Evolutionary conservation across 2,113 vertebrate species (phyloP).

Genomic region (Cisticola juncidis): DNA sequence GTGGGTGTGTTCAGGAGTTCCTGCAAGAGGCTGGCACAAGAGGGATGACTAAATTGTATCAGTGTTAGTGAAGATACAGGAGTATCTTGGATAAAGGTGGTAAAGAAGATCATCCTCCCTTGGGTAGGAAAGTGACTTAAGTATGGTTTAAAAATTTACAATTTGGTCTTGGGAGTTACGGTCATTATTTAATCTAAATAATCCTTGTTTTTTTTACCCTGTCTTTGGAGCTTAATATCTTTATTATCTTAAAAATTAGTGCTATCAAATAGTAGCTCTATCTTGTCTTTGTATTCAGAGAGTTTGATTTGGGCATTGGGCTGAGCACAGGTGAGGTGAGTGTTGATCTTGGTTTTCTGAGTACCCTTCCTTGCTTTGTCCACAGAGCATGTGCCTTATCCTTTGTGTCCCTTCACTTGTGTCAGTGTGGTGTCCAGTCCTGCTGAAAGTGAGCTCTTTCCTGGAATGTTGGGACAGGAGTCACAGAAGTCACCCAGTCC

Average conservation of each 20-base stretch:
- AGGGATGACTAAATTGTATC: background rate
- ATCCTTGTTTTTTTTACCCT: background rate
- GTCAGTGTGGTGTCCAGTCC: fast-evolving
- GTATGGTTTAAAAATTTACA: background rate
- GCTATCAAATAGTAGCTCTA: background rate
- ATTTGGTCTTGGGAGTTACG: background rate
- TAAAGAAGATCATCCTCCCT: background rate
- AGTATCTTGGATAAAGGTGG: background rate
- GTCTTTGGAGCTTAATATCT: background rate
- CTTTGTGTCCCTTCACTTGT: background rate
- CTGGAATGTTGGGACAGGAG: background rate
- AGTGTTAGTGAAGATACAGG: background rate
- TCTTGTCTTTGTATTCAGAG: background rate
- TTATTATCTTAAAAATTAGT: background rate
- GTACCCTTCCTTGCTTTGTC: background rate
- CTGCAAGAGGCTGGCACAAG: background rate
- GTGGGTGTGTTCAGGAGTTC: background rate
- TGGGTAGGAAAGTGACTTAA: background rate
- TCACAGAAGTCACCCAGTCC: background rate
- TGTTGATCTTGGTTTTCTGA: background rate
- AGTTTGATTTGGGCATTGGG: background rate
- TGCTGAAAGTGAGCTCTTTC: background rate
- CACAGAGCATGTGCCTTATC: background rate
- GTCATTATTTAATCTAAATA: background rate
- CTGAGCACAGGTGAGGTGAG: background rate